Evolutionary conservation across 2,797 vertebrate genomes (phyloP).

Genomic region (Amblyraja radiata): DNA sequence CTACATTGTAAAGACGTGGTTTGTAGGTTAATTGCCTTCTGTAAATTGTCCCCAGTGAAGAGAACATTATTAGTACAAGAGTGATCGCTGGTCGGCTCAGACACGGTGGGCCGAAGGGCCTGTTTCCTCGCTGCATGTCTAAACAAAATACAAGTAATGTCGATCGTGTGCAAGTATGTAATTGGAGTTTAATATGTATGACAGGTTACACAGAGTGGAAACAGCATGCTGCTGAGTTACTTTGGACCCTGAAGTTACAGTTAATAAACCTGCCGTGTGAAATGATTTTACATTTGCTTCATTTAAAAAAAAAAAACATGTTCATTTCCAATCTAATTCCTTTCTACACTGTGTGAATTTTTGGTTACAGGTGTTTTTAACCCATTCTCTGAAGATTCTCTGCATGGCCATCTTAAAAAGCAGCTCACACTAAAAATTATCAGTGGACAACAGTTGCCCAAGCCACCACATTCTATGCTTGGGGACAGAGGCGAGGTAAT

Average conservation of each 20-base stretch:
- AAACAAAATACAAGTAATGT: neutral
- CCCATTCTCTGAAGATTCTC: slow-evolving; percentile 83
- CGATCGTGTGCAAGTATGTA: neutral
- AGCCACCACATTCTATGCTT: slow-evolving; percentile 94
- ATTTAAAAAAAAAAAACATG: neutral
- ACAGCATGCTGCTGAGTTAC: neutral
- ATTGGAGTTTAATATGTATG: neutral
- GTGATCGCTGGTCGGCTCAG: no score
- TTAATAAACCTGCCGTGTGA: neutral
- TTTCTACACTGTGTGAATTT: slow-evolving; percentile 1
- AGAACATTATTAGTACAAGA: no score
- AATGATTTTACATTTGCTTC: neutral
- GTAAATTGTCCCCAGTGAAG: no score
- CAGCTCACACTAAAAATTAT: slow-evolving; percentile 93
- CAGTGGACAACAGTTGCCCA: slow-evolving; percentile 93
- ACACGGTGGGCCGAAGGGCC: no score
- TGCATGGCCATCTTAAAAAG: slow-evolving; percentile 91
- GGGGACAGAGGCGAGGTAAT: slow-evolving; percentile 93
- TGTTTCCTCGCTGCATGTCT: no score
- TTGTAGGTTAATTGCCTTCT: no score
- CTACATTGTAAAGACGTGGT: no score
- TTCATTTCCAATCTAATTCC: neutral
- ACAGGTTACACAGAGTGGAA: neutral
- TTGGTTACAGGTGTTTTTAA: slow-evolving; percentile 77
- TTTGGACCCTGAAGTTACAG: neutral